phyloP scores from a whole-genome alignment of 1,140 invertebrate genomes.

The Elymnias hypermnestra region DNA sequence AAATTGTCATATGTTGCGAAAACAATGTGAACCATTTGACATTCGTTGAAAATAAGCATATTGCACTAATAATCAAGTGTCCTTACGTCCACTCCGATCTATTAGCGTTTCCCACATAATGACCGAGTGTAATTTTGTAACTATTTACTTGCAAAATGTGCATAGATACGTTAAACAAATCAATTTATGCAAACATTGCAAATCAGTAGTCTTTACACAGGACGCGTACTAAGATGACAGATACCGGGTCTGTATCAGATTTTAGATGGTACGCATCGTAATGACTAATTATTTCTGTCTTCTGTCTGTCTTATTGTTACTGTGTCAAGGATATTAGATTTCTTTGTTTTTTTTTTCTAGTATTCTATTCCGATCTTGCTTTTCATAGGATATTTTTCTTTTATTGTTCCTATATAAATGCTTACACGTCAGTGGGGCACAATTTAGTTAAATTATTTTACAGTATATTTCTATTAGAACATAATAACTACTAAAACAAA shows the following conservation, averaged over 20 bases:
- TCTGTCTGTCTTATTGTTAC: background rate
- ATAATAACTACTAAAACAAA: no score
- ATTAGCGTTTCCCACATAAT: constrained; percentile 9
- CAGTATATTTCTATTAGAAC: no score
- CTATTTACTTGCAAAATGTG: constrained; percentile 15
- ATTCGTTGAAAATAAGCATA: no score
- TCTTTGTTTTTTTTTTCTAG: background rate
- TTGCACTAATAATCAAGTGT: constrained; percentile 4
- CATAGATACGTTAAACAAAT: constrained; percentile 36
- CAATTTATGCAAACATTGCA: constrained; percentile 47
- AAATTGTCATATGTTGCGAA: no score
- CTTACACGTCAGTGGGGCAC: no score
- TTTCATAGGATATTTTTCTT: no score
- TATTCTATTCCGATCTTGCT: no score
- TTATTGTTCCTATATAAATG: no score
- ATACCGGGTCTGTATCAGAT: constrained; percentile 14
- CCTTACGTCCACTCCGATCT: constrained; percentile 2
- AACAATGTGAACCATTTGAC: no score
- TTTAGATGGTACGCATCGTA: constrained; percentile 9
- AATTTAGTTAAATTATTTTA: no score
- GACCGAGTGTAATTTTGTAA: constrained; percentile 15
- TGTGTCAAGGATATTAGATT: constrained; percentile 7
- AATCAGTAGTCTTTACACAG: constrained; percentile 9
- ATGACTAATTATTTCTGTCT: constrained; percentile 8
- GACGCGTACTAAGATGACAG: constrained; percentile 19